Evolutionary conservation across 2,113 vertebrate species (phyloP).

Genomic region (Barbus barbus): DNA sequence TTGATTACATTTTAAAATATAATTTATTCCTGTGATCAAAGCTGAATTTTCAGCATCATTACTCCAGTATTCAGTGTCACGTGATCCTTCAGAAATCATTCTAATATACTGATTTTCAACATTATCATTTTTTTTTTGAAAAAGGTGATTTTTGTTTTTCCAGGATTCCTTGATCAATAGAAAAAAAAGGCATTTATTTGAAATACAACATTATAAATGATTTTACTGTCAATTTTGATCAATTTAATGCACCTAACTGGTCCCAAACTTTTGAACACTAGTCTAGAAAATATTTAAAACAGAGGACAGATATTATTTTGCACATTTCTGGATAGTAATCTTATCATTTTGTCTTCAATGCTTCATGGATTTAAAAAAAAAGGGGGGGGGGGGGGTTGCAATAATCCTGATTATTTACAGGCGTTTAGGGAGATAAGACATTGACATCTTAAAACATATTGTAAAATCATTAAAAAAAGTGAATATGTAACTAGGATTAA

Average conservation of each 20-base stretch:
- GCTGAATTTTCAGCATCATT: background rate
- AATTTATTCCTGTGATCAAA: background rate
- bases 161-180: no score
- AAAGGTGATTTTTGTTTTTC: no score
- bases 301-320: background rate
- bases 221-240: background rate
- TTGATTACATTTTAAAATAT: background rate
- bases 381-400: background rate
- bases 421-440: background rate
- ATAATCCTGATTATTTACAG: conserved; percentile 5
- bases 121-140: no score
- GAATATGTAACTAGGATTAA: background rate
- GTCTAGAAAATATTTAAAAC: background rate
- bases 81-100: background rate
- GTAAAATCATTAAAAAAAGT: background rate
- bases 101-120: background rate
- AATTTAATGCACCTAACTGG: background rate
- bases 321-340: background rate
- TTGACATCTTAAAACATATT: background rate
- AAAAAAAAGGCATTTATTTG: background rate
- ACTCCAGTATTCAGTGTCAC: background rate
- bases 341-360: background rate
- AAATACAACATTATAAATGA: no score
- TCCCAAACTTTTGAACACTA: background rate
- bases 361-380: conserved; percentile 19